Evolutionary conservation across 2,113 vertebrate genomes (phyloP), one percentile per base, ranked within the genome.

Genomic region (Aspidoscelis tigris): DNA sequence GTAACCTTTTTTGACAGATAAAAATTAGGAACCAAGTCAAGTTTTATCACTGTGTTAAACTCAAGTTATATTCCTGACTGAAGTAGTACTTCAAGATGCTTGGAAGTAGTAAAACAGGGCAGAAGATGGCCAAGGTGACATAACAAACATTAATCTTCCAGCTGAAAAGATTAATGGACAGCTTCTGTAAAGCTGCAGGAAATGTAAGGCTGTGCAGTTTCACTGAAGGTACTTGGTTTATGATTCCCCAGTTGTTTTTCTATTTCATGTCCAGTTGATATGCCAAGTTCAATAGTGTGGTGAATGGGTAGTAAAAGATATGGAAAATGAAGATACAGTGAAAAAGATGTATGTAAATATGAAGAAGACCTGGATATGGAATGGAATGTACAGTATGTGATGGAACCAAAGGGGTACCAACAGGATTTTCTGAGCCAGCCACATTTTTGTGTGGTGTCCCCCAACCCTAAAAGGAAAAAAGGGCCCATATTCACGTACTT

Each of bases 221-320:
- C 86, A 43, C 88, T 86, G 76, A 64, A 47, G 81, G 0, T 0
- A 26, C 79, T 78, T 89, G 75, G 75, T 88, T 92, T 92, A 84
- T 92, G 44, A 79, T 91, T 9, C 90, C 55, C 53, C 85, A 87
- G 50, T 14, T 44, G 0, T 55, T 82, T 82, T 87, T 86, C 71
- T 39, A 47, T 47, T 64, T 85, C 81, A 75, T 83, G 90, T 50
- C 53, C 88, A 81, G 82, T 89, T 85, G 89, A 68, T 43, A 73
- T 47, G n/a, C 90, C 85, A 89, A 81, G 91, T 91, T 33, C 89
- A 86, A 87, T 89, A 81, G 92, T 86, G 82, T 88, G 89, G 88
- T 88, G 88, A 78, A 21, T 26, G 50, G 50, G 91, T 91, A 91
- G 84, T 68, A 83, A 82, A 50, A 90, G 83, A 90, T 87, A 91